These are phyloP conservation scores for Graptemys geographica DNA, from an alignment of 2,797 vertebrate genomes.

Conservation along the genomic window DNA sequence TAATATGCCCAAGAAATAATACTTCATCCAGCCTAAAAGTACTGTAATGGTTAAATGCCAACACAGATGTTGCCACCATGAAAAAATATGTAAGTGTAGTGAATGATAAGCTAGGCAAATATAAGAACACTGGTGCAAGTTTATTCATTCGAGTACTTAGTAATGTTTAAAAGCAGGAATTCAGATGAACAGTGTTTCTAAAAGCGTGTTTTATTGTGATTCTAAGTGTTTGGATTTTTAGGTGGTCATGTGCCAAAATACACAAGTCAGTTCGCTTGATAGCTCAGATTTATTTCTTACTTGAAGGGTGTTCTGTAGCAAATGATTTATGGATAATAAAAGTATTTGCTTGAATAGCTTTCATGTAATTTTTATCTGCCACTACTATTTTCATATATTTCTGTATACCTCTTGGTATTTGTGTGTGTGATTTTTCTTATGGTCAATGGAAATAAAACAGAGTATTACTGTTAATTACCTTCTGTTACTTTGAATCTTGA, in stretches of 20 bases:
- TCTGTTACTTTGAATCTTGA: slow-evolving; percentile 53
- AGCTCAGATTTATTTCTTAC: background rate
- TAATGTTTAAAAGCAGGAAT: background rate
- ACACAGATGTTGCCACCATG: background rate
- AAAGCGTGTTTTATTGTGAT: background rate
- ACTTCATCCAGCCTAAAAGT: background rate
- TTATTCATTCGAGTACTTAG: background rate
- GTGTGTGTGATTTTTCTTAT: slow-evolving; percentile 7
- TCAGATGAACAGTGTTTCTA: background rate
- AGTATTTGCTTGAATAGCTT: background rate
- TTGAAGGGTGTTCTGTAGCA: background rate
- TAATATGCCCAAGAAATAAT: background rate
- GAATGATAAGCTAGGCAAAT: background rate
- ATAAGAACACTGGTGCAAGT: background rate
- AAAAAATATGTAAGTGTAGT: background rate
- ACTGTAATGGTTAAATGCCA: background rate
- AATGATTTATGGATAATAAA: background rate
- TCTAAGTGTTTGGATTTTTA: slow-evolving; percentile 14
- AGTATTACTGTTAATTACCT: slow-evolving; percentile 54
- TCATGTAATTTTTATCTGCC: background rate
- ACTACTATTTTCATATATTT: background rate
- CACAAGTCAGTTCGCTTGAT: background rate
- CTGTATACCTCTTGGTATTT: background rate
- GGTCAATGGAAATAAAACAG: slow-evolving; percentile 14
- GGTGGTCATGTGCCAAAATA: background rate